Evolutionary conservation across 2,797 vertebrate species (phyloP).

Genomic region (Xenops minutus): DNA sequence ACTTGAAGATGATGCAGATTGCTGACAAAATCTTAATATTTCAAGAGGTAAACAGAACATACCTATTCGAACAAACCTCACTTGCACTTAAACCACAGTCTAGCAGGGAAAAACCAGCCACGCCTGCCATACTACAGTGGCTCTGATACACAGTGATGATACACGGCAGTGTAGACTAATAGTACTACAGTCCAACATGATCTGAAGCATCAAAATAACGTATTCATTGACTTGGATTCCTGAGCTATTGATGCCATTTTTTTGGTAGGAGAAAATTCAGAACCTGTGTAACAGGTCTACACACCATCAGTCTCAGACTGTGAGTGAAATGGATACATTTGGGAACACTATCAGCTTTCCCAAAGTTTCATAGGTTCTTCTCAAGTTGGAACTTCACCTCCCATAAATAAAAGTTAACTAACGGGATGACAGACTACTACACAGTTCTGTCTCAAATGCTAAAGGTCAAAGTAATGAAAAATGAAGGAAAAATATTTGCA

Average conservation of each 20-base stretch:
- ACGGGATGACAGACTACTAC: background rate
- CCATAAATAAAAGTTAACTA: background rate
- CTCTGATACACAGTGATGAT: background rate
- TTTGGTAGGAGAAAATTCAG: background rate
- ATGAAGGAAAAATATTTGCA: background rate
- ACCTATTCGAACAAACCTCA: background rate
- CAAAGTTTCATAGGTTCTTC: background rate
- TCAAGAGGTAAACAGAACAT: background rate
- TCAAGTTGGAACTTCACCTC: background rate
- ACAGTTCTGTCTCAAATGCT: background rate
- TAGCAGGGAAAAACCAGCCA: background rate
- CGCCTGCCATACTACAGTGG: background rate
- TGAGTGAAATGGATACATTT: background rate
- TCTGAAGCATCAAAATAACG: background rate
- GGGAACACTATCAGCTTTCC: background rate
- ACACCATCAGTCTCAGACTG: background rate
- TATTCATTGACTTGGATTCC: background rate
- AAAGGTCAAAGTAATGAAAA: background rate
- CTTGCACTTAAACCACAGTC: background rate
- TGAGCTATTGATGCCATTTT: background rate
- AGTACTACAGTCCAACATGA: background rate
- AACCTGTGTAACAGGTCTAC: background rate
- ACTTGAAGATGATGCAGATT: background rate
- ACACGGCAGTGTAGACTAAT: fast-evolving
- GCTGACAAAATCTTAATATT: background rate